Evolutionary conservation across 1,140 invertebrate species (phyloP), one percentile per base, ranked within the genome.

Genomic region (Scylla paramamosain): DNA sequence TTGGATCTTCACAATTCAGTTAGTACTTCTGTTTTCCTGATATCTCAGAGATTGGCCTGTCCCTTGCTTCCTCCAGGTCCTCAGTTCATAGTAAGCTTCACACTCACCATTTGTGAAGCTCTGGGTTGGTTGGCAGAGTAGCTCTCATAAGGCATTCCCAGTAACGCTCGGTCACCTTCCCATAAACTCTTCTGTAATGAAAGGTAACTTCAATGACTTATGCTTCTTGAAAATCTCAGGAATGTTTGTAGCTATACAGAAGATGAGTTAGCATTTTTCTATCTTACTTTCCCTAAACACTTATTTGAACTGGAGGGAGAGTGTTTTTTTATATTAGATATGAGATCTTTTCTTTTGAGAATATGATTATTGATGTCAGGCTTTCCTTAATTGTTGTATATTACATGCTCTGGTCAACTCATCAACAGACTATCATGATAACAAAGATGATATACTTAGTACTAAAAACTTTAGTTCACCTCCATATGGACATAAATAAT

Each of bases 71-170:
- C 52, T 59, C n/a, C 67, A 25, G n/a, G 67, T 77, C 67, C 20
- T 20, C 20, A n/a, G 8, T 25, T n/a, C n/a, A 52, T 29, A 28
- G n/a, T 25, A 52, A 16, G 20, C 29, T 84, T n/a, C 45, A 96
- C 91, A 95, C 95, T 96, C 91, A 96, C 96, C 96, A 96, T 96
- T 90, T 95, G 95, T 14, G 95, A 90, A 88, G 93, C 96, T 95
- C 95, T 92, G 83, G 86, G 45, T 16, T 95, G 93, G 39, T 95
- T 95, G 83, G 93, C 93, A 31, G 94, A 87, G 86, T 93, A 96
- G 28, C 95, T 90, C 90, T 96, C 96, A 93, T 82, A 93, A 20
- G 96, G 96, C 45, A 95, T 94, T 31, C 93, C 93, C n/a, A 94
- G 92, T 48, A 95, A 92, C 45, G 77, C 94, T 48, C 95, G 90